Percentiles rank a stretch among this genome's conserved stretches.
Evolutionary conservation across 2,113 vertebrate genomes (phyloP).

Genomic region (Sprattus sprattus): DNA sequence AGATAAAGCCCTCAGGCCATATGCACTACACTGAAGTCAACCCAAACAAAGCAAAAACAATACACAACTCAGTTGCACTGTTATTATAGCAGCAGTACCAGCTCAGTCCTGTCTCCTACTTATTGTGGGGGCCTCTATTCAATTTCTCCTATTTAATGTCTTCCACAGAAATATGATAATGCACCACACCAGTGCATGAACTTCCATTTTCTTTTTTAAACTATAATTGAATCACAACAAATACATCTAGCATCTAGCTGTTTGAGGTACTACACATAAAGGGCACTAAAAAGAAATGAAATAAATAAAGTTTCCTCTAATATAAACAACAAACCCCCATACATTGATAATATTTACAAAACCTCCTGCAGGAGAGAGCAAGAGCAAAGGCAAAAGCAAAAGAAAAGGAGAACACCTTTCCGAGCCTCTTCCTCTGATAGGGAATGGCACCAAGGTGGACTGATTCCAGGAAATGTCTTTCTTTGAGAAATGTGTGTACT

Average conservation of each 20-base stretch:
- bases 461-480: background rate
- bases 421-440: background rate
- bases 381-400: background rate
- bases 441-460: background rate
- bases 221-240: background rate
- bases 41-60: background rate
- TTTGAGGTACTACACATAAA: background rate
- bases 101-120: background rate
- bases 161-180: background rate
- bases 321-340: background rate
- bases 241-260: background rate
- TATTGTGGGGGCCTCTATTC: background rate
- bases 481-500: slow-evolving; percentile 1
- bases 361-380: background rate
- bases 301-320: background rate
- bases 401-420: background rate
- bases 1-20: background rate
- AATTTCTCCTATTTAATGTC: background rate
- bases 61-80: background rate
- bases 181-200: background rate
- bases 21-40: background rate
- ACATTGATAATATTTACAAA: background rate
- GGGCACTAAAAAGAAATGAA: background rate
- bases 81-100: background rate
- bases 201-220: background rate